Percentiles rank a stretch among this genome's conserved stretches.
Conservation (phyloP, 2,888 invertebrate genomes). For the Erynnis tages region DNA sequence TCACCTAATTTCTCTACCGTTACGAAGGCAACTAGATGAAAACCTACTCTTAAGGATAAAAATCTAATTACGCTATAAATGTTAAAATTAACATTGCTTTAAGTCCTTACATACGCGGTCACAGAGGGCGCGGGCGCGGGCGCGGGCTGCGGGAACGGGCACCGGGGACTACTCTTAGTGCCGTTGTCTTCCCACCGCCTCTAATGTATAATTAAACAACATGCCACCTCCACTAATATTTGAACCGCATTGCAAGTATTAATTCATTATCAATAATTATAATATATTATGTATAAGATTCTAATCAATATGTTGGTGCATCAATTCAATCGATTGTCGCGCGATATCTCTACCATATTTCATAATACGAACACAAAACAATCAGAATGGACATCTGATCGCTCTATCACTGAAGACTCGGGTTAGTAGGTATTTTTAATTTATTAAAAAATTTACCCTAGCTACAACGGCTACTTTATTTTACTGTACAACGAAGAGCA, state of each 20-base stretch:
- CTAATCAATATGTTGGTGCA: constrained; percentile 69
- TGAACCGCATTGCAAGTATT: constrained; percentile 30
- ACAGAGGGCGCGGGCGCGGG: constrained; percentile 44
- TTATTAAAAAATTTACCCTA: constrained; percentile 78
- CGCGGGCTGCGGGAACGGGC: constrained; percentile 41
- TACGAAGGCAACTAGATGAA: constrained; percentile 81
- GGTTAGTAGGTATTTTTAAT: constrained; percentile 57
- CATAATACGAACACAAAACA: constrained; percentile 57
- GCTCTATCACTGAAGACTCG: constrained; percentile 62
- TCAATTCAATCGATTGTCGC: constrained; percentile 63
- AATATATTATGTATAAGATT: constrained; percentile 51
- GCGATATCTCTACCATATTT: constrained; percentile 53
- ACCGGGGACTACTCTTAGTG: constrained; percentile 52
- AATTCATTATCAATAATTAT: constrained; percentile 38
- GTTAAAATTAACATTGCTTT: constrained; percentile 81
- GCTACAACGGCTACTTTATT: constrained; percentile 76
- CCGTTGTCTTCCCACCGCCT: constrained; percentile 54
- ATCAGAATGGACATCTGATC: constrained; percentile 42
- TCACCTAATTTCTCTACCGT: constrained; percentile 76
- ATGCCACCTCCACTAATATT: constrained; percentile 17
- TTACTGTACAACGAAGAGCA: constrained; percentile 76
- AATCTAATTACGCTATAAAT: constrained; percentile 77
- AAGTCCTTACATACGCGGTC: constrained; percentile 61
- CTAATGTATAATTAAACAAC: constrained; percentile 23
- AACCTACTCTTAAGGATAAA: constrained; percentile 80